Conservation (phyloP, 2,797 vertebrate genomes). For the Schizopygopsis pylzovi region DNA sequence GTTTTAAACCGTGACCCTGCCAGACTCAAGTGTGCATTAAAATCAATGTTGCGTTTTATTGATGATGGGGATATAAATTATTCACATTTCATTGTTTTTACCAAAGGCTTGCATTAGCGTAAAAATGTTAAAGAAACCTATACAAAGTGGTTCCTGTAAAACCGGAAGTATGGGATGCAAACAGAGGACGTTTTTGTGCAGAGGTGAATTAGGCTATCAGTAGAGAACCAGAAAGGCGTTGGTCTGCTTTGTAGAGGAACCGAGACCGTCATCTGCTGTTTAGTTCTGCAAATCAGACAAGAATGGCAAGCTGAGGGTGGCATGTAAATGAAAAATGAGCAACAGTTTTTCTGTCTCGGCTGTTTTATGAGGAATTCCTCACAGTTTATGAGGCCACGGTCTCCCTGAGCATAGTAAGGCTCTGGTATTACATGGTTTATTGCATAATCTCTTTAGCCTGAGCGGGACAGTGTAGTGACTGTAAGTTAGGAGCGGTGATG, state of each 20-base stretch:
- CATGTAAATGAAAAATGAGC: neutral
- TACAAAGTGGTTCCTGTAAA: neutral
- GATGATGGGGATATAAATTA: neutral
- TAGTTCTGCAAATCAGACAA: conserved; percentile 14
- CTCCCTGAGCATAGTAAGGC: neutral
- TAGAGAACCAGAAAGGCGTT: conserved; percentile 5
- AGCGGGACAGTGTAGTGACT: neutral
- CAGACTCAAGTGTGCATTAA: neutral
- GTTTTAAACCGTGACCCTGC: neutral
- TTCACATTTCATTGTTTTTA: neutral
- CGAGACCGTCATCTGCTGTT: neutral
- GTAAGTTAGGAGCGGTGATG: conserved; percentile 7
- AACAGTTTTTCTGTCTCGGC: neutral
- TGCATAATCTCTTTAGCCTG: conserved; percentile 42
- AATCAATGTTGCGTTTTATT: neutral
- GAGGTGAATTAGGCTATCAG: conserved; percentile 3
- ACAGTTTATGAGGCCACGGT: neutral
- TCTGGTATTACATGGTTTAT: conserved; percentile 48
- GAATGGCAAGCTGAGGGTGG: neutral
- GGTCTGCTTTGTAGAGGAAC: conserved; percentile 27
- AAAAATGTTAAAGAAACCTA: neutral
- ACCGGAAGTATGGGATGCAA: conserved; percentile 50
- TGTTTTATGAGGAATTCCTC: conserved; percentile 36
- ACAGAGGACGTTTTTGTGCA: neutral
- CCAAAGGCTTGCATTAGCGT: neutral